Evolutionary conservation across 2,888 invertebrate species (phyloP).

Genomic region (Lamellibrachia satsuma): DNA sequence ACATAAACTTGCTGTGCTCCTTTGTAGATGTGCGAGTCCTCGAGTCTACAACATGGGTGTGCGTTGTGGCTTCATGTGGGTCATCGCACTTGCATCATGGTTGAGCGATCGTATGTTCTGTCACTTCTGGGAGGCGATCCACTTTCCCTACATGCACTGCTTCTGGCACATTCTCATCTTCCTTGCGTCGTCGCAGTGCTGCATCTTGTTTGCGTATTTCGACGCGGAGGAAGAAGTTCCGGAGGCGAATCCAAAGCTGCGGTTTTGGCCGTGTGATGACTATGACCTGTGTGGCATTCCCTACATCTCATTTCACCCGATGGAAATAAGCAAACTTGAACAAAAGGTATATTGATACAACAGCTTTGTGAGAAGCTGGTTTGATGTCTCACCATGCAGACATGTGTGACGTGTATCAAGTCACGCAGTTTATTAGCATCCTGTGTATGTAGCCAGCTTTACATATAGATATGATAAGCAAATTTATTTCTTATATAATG

Average conservation of each 20-base stretch:
- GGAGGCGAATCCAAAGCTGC: slow-evolving; percentile 33
- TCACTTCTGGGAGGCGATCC: slow-evolving; percentile 79
- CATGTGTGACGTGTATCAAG: too few species aligned
- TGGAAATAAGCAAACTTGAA: neutral
- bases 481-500: neutral
- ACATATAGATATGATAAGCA: neutral
- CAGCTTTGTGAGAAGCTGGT: neutral
- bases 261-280: slow-evolving; percentile 33
- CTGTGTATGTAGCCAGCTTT: neutral
- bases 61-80: slow-evolving; percentile 76
- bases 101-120: slow-evolving; percentile 81
- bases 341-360: neutral
- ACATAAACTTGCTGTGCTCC: neutral
- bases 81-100: slow-evolving; percentile 81
- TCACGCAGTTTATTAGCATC: neutral
- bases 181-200: slow-evolving; percentile 79
- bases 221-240: slow-evolving; percentile 74
- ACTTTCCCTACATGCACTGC: slow-evolving; percentile 85
- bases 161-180: slow-evolving; percentile 85
- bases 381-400: neutral
- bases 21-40: slow-evolving; percentile 44
- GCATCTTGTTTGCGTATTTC: slow-evolving; percentile 83
- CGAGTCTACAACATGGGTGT: slow-evolving; percentile 79
- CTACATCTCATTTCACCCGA: slow-evolving; percentile 24
- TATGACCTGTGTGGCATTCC: slow-evolving; percentile 32